Evolutionary conservation across 2,797 vertebrate genomes (phyloP).

Genomic region (Coilia nasus): DNA sequence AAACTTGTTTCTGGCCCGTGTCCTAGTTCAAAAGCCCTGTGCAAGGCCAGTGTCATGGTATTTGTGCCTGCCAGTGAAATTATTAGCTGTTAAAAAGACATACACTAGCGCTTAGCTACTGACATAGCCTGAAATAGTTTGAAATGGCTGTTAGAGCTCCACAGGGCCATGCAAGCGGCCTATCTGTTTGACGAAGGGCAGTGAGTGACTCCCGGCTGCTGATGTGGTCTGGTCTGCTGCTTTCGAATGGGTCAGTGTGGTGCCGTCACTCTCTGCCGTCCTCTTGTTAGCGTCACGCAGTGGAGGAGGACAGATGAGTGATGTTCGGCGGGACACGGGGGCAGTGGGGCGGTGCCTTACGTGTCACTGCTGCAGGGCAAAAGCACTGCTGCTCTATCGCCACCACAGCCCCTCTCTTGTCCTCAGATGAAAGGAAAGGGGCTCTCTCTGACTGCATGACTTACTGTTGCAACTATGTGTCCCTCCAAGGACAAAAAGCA

Average conservation of each 20-base stretch:
- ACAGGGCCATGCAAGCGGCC: not conserved
- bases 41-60: not conserved
- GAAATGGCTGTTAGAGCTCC: too few relatives aligned
- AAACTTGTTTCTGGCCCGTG: not conserved
- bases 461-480: slow-evolving; percentile 10
- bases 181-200: not conserved
- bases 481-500: slow-evolving; percentile 17
- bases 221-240: not conserved
- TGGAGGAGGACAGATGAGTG: not conserved
- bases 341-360: not conserved
- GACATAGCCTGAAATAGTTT: not conserved
- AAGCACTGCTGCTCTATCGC: not conserved
- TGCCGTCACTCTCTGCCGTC: not conserved
- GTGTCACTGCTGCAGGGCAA: not conserved
- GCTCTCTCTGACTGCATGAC: slow-evolving; percentile 7
- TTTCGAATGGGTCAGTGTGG: not conserved
- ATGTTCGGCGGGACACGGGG: not conserved
- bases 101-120: not conserved
- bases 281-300: not conserved
- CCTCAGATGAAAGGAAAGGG: not conserved
- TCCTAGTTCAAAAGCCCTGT: not conserved
- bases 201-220: not conserved
- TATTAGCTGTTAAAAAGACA: not conserved
- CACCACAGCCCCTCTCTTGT: not conserved
- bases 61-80: not conserved